phyloP scores from a whole-genome alignment of 2,797 vertebrate genomes.

The Rhinella marina region DNA sequence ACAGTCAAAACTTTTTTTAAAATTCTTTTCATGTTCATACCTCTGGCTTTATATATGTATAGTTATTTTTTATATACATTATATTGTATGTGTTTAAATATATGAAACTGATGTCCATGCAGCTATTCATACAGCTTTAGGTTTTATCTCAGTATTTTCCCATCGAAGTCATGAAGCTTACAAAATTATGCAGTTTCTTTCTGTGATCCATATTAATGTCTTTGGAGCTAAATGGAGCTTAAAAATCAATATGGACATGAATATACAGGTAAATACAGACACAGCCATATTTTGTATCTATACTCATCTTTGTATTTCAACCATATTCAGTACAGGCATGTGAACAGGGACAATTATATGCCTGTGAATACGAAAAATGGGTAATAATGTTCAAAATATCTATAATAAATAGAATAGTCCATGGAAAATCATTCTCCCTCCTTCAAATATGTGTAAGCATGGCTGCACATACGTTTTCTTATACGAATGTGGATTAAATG shows the following conservation, averaged over 20 bases:
- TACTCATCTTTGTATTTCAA: background rate
- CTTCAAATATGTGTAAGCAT: background rate
- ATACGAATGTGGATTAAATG: background rate
- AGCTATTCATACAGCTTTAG: no score
- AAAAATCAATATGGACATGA: background rate
- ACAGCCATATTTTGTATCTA: background rate
- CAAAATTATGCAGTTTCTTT: no score
- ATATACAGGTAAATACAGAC: background rate
- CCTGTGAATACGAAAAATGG: background rate
- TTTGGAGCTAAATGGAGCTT: background rate
- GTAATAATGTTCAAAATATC: background rate
- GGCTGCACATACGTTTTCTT: background rate
- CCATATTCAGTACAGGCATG: background rate
- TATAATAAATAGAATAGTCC: background rate
- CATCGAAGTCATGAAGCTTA: no score
- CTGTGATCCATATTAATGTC: background rate
- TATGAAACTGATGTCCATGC: no score
- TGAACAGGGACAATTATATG: no score
- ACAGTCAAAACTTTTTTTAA: background rate
- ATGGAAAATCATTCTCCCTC: background rate
- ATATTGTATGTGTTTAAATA: no score
- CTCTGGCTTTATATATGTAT: background rate
- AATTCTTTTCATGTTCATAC: background rate
- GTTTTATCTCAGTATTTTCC: no score
- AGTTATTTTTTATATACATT: background rate